Base-by-base conservation (phyloP, 2,113 vertebrate genomes). In the Acrocephalus arundinaceus region DNA sequence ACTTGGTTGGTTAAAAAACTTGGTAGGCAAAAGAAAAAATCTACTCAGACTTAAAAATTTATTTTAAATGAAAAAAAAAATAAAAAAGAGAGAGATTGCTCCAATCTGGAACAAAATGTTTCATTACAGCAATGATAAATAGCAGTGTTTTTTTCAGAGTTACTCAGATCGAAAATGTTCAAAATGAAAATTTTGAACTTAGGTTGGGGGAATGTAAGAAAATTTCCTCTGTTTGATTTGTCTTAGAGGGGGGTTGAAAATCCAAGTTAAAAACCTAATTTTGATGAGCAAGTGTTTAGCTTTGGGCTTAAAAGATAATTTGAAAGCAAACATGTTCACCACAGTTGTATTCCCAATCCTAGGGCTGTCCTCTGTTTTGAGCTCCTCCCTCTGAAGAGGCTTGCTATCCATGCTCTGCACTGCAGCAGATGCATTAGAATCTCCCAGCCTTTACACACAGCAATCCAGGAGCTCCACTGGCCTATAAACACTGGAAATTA, bases 401-500 rank as follows among this genome's bases (percentile, higher is more conserved):
- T 48, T 41, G 41, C 27, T 10, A 13, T 15, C 41, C 12, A 2
- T 0, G 0, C 21, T 77, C 14, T 58, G 23, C 33, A 22, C 28
- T 39, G 54, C 57, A 72, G 57, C 52, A 86, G 27, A 28, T 74
- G 46, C 23, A 28, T 63, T 66, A 84, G 11, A 74, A 67, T 51
- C 57, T 74, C 55, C 63, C 71, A 86, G 70, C 61, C 61, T 75
- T 68, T 58, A 23, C 77, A 72, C 9, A 46, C 55, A 87, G 85
- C 13, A 82, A 87, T 63, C 57, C 52, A 68, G 57, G 33, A 93
- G 77, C 76, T 92, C 24, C 43, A 31, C 80, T 65, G 74, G 81
- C 62, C 87, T 80, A 66, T 77, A 96, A 95, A 94, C 91, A n/a
- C 33, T 83, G 67, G 75, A 66, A 94, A 96, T 76, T 89, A 89